A percentile compares a stretch with the other conserved stretches of the same genome.
Conservation (phyloP, 2,113 vertebrate species). For the Trematocara variabile region DNA sequence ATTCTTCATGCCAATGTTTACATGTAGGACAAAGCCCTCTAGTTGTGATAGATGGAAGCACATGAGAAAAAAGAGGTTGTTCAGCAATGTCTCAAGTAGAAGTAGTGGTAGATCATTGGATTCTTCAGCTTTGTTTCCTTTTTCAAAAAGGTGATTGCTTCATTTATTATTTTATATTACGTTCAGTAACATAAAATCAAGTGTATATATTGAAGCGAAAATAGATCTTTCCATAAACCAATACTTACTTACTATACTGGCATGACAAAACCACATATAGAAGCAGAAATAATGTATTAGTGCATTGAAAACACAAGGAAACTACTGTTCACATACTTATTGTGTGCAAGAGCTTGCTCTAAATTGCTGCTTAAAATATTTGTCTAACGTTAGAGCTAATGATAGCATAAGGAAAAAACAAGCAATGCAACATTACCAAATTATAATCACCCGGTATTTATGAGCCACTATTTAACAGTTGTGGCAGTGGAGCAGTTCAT, state of each 20-base stretch:
- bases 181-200: neutral
- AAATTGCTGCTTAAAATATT: neutral
- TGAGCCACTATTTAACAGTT: neutral
- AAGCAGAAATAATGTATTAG: neutral
- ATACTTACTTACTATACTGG: neutral
- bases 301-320: neutral
- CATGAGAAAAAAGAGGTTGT: neutral
- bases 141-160: neutral
- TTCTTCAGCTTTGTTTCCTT: neutral
- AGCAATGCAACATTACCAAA: neutral
- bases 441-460: neutral
- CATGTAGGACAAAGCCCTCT: neutral
- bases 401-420: neutral
- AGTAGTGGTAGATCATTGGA: neutral
- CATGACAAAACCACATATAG: neutral
- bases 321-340: neutral
- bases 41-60: neutral
- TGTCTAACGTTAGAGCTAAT: neutral
- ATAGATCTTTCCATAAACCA: neutral
- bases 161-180: neutral
- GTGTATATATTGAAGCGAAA: neutral
- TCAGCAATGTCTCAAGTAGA: neutral
- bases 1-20: neutral
- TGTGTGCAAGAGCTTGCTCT: neutral
- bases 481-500: neutral